Conservation (phyloP, 2,888 invertebrate genomes). For the Sinodicranocentrus sp. region DNA sequence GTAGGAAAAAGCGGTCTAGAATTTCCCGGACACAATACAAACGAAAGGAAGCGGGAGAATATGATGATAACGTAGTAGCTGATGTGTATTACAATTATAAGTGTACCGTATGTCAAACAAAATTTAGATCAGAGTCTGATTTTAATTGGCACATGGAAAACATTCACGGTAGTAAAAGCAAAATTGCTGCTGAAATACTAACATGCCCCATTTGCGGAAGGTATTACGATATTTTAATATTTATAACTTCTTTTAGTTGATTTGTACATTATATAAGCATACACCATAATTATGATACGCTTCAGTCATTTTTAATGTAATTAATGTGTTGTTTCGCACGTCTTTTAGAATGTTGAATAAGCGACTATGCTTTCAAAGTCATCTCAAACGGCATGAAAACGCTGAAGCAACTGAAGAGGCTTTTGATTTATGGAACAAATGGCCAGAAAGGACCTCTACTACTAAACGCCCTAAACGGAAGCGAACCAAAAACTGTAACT, state of each 20-base stretch:
- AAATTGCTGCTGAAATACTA: slow-evolving; percentile 7
- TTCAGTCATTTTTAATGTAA: too few species aligned
- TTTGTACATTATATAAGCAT: too few species aligned
- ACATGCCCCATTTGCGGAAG: slow-evolving; percentile 41
- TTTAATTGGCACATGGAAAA: slow-evolving; percentile 40
- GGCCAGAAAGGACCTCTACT: too few species aligned
- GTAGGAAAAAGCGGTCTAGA: background rate
- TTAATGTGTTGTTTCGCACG: slow-evolving; percentile 8
- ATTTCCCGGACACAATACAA: background rate
- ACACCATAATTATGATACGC: too few species aligned
- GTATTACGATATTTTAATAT: background rate
- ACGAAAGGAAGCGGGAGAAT: background rate
- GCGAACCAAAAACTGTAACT: background rate
- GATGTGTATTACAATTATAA: slow-evolving; percentile 19
- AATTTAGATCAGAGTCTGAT: background rate
- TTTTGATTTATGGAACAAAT: slow-evolving; percentile 41
- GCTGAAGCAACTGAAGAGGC: slow-evolving; percentile 38
- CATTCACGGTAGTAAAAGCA: slow-evolving; percentile 22
- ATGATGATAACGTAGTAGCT: background rate
- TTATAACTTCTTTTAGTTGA: background rate
- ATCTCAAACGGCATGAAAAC: slow-evolving; percentile 39
- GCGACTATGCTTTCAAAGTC: slow-evolving; percentile 26
- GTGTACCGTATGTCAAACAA: slow-evolving; percentile 30
- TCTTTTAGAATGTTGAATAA: slow-evolving; percentile 41
- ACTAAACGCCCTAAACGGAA: too few species aligned